Conservation (phyloP, 2,888 invertebrate species). For the Oscheius sp. region DNA sequence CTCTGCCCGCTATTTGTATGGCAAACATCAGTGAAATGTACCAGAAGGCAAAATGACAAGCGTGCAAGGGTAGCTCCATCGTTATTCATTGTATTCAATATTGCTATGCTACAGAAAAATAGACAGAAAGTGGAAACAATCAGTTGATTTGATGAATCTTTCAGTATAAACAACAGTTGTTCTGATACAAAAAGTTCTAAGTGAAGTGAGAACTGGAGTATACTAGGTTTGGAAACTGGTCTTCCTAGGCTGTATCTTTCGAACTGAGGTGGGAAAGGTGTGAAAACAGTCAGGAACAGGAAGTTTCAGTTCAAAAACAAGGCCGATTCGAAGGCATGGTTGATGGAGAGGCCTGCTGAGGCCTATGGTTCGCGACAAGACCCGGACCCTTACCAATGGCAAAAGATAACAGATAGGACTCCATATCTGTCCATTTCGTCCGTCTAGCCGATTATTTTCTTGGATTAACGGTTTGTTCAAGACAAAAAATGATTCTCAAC, state of each 20-base stretch:
- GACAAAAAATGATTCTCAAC: not conserved
- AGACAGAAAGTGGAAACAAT: not conserved
- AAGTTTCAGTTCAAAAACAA: not conserved
- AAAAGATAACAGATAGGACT: no score
- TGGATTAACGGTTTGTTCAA: not conserved
- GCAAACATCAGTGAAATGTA: constrained; percentile 7
- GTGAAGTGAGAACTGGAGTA: no score
- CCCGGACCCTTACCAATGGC: no score
- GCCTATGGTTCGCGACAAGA: no score
- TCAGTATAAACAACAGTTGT: not conserved
- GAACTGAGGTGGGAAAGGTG: not conserved
- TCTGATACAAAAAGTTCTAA: not conserved
- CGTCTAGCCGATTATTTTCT: constrained; percentile 6
- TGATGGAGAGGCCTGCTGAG: no score
- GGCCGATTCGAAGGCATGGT: no score
- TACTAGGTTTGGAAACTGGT: not conserved
- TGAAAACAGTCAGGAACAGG: not conserved
- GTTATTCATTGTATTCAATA: no score
- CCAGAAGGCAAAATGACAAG: not conserved
- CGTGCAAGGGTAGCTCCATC: not conserved
- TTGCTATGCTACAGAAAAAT: no score
- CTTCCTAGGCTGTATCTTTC: not conserved
- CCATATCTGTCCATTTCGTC: not conserved
- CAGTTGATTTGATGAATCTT: not conserved
- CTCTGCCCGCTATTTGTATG: not conserved